Percentiles rank a stretch among this genome's conserved stretches.
phyloP scores from a whole-genome alignment of 2,888 invertebrate species.

The Craniophora ligustri region DNA sequence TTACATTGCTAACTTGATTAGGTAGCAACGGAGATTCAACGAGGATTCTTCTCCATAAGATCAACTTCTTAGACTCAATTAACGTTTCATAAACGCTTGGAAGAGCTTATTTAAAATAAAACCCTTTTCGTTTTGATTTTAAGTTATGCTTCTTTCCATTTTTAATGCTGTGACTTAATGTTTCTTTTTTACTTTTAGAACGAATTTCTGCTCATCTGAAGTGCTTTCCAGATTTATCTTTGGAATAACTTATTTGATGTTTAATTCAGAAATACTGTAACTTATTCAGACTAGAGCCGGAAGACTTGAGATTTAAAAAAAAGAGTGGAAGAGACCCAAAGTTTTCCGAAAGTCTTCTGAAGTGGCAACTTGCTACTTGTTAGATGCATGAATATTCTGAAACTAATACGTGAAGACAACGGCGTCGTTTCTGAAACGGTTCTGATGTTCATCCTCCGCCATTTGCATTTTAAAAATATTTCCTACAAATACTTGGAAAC shows the following conservation, averaged over 20 bases:
- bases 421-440: constrained; percentile 56
- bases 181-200: too few relatives aligned
- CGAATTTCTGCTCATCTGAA: not conserved
- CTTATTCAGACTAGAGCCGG: constrained; percentile 31
- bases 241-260: constrained; percentile 24
- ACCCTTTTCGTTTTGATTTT: too few relatives aligned
- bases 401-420: constrained; percentile 59
- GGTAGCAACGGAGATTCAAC: too few relatives aligned
- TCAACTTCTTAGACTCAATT: too few relatives aligned
- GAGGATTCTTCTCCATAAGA: too few relatives aligned
- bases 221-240: constrained; percentile 14
- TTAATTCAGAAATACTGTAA: constrained; percentile 33
- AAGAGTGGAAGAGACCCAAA: constrained; percentile 15
- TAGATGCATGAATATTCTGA: constrained; percentile 64
- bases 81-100: too few relatives aligned
- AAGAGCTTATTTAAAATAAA: too few relatives aligned
- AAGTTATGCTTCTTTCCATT: too few relatives aligned
- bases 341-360: constrained; percentile 41
- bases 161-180: too few relatives aligned
- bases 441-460: constrained; percentile 56
- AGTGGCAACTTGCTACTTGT: constrained; percentile 53
- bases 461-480: constrained; percentile 69
- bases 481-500: constrained; percentile 53
- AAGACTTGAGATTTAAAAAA: constrained; percentile 36
- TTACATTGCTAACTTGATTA: too few relatives aligned